Evolutionary conservation across 2,888 invertebrate genomes (phyloP), one percentile per base, ranked within the genome.

Genomic region (Ceriagrion tenellum): DNA sequence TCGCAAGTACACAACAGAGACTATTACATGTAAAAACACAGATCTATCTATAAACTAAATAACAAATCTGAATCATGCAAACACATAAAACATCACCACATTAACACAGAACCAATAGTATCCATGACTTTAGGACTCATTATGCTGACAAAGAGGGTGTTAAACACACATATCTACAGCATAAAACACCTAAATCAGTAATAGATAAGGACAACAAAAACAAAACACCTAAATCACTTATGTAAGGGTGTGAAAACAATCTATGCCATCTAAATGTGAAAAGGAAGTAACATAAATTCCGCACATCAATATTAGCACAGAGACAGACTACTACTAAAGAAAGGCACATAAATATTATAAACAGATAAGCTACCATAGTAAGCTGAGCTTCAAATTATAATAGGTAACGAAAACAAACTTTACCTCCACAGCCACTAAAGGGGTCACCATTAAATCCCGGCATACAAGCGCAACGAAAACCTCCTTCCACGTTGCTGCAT

Each of bases 381-480:
- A 16, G 40, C 23, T 55, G 8, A 20, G 47, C 2, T 47, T 8
- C 2, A 47, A 47, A 47, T 4, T 47, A 20, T 89, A 3, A 55
- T 35, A 35, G 30, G 35, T 13, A 16, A 91, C 16, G 35, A 56
- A 88, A 74, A 59, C 30, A 47, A 59, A n/a, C 2, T 97, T 97
- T 98, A 98, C 98, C 98, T 97, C 97, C 97, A 97, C 99, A 99
- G 96, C 97, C 98, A 95, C 97, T 97, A 96, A 98, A 97, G 40
- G 99, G 98, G 97, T 99, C 98, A 96, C 99, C 99, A 96, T 98
- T 97, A 97, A 98, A 98, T 96, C 99, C 99, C 96, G 98, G 98
- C 95, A 98, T 98, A 97, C 99, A 99, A 90, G 98, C 96, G 97
- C 99, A 99, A 96, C 98, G 98, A 97, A 98, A 98, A 96, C 98